Evolutionary conservation across 2,888 invertebrate species (phyloP), one percentile per base, ranked within the genome.

Genomic region (Brenthis daphne): DNA sequence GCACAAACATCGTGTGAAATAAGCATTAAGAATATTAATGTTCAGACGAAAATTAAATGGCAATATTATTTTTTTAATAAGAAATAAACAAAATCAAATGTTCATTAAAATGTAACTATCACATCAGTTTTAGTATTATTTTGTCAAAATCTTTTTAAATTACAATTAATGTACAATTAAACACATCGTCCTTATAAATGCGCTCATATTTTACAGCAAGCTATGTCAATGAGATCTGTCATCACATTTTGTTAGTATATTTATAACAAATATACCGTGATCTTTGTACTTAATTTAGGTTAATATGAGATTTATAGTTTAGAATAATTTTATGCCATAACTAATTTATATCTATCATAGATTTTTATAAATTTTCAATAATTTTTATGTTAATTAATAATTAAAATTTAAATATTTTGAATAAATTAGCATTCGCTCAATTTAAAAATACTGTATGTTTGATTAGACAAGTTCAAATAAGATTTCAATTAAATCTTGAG

Each of bases 271-370:
- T 79, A 82, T 74, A 76, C 78, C 80, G 83, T 86, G 86, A 87
- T 86, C 81, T 82, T 83, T 87, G 89, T 89, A 89, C 88, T 90
- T 90, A 90, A 88, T 85, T 81, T 88, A 88, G 85, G 79, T 81
- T 87, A 80, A 81, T 82, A 83, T 80, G 84, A 86, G 84, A 87
- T 89, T 87, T 84, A 80, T 75, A 73, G 80, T 84, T 84, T 84
- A 87, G 85, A 81, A 82, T 86, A 85, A 86, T 88, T 88, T 87
- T 87, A 91, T 90, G 91, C 91, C 91, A 91, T 91, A 91, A 89
- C 88, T 90, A 90, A 91, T 90, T 89, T 90, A 89, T 88, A 84
- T 79, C 78, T 85, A 84, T 75, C 82, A 82, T 85, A 87, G 82
- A 77, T 84, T 88, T 87, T 88, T 83, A 81, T 80, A 79, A 79